Evolutionary conservation across 2,797 vertebrate species (phyloP).

Genomic region (Remorina albescens): DNA sequence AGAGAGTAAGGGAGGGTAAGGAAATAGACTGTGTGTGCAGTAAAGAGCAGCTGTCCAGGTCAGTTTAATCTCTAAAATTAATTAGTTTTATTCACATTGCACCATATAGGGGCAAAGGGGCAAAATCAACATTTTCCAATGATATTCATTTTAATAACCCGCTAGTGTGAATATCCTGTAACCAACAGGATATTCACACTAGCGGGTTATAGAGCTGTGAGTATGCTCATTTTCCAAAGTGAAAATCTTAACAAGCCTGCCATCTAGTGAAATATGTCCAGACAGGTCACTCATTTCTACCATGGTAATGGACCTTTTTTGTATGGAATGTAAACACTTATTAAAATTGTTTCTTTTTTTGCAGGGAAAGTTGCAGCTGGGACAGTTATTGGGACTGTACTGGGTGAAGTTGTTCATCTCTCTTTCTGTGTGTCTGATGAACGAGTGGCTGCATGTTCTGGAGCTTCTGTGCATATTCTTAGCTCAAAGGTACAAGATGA

Average conservation of each 20-base stretch:
- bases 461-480: slow-evolving; percentile 72
- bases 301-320: rapidly evolving
- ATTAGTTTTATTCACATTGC: neutral
- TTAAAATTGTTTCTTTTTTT: slow-evolving; percentile 41
- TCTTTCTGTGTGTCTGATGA: slow-evolving; percentile 79
- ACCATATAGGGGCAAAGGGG: neutral
- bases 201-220: neutral
- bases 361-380: slow-evolving; percentile 80
- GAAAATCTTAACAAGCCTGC: slow-evolving; percentile 41
- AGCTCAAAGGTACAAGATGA: slow-evolving; percentile 75
- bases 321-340: neutral
- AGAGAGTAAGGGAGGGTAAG: slow-evolving; percentile 74
- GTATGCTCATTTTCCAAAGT: neutral
- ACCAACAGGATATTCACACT: no score
- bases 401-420: slow-evolving; percentile 79
- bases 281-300: neutral
- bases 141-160: neutral
- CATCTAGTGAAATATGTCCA: slow-evolving; percentile 38
- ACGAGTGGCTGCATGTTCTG: slow-evolving; percentile 79
- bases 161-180: neutral
- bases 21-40: neutral
- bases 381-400: slow-evolving; percentile 77
- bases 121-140: neutral
- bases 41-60: neutral
- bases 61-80: neutral